A percentile compares a stretch with the other conserved stretches of the same genome.
Conservation (phyloP, 2,888 invertebrate species). For the Ectemnius continuus region DNA sequence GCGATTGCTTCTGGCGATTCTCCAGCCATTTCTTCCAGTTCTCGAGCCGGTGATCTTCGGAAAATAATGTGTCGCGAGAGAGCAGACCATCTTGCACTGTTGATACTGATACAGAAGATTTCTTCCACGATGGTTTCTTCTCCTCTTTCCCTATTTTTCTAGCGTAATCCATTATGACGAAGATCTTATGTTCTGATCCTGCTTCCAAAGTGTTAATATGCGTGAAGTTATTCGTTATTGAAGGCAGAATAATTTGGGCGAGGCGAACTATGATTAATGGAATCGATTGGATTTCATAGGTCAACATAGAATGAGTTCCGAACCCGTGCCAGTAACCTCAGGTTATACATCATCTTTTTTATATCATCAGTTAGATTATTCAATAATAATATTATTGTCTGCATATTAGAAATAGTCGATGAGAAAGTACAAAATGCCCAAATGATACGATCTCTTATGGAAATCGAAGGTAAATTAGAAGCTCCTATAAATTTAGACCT, state of each 20-base stretch:
- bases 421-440: slow-evolving; percentile 26
- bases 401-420: slow-evolving; percentile 14
- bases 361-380: too few relatives aligned
- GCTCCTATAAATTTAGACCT: slow-evolving; percentile 79
- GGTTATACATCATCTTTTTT: too few relatives aligned
- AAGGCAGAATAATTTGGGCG: too few relatives aligned
- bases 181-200: not conserved
- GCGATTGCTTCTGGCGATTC: slow-evolving; percentile 50
- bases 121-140: slow-evolving; percentile 29
- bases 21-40: slow-evolving; percentile 68
- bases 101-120: not conserved
- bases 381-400: too few relatives aligned
- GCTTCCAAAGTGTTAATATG: not conserved
- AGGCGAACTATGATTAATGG: too few relatives aligned
- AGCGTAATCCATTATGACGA: slow-evolving; percentile 59
- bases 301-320: too few relatives aligned
- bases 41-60: slow-evolving; percentile 60
- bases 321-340: too few relatives aligned
- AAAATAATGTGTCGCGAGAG: not conserved
- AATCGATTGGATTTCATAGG: too few relatives aligned
- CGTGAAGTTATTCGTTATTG: too few relatives aligned
- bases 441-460: slow-evolving; percentile 33
- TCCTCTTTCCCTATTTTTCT: slow-evolving; percentile 62
- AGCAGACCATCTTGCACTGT: slow-evolving; percentile 25
- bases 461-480: slow-evolving; percentile 58